Evolutionary conservation across 2,888 invertebrate genomes (phyloP), one percentile per base, ranked within the genome.

Genomic region (Drosophila kanekoi): DNA sequence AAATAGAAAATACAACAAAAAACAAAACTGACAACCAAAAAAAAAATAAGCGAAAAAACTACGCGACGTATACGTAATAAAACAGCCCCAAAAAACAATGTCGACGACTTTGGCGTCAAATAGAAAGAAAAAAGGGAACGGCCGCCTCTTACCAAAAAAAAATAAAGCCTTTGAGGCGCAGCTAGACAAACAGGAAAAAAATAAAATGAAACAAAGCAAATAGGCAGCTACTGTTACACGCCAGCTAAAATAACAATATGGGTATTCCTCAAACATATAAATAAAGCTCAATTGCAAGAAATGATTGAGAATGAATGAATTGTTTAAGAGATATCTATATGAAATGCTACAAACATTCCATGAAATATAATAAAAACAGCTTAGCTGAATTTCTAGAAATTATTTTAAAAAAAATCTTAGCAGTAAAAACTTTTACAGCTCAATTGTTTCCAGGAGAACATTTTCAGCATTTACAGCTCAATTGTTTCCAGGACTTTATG

Each of bases 51-150:
- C n/a, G 49, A 51, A 68, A 48, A 28, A 73, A 59, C 57, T 52
- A 62, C 54, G 41, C 60, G 47, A 48, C 67, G 71, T 80, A 85
- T 68, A 75, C 85, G 76, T 72, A 76, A 68, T 72, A 63, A 48
- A 60, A 67, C 57, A 66, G 60, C 57, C 32, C 38, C 52, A 41
- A 61, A 62, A 75, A 61, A 77, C 67, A 72, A 73, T 64, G 67
- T 77, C 77, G 56, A 64, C 72, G 61, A 52, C 69, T 45, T 49
- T 61, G 66, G 49, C 60, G 45, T 52, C 64, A 80, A 81, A 64
- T 79, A 74, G 79, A 65, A 65, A 67, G 54, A 28, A 52, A 18
- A 52, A 47, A 45, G 8, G 74, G 54, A 60, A 49, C 47, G 51
- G 59, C 32, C 44, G 48, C 54, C 72, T 44, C 47, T 45, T 43